phyloP scores from a whole-genome alignment of 2,888 invertebrate species.

The Phalera bucephala region DNA sequence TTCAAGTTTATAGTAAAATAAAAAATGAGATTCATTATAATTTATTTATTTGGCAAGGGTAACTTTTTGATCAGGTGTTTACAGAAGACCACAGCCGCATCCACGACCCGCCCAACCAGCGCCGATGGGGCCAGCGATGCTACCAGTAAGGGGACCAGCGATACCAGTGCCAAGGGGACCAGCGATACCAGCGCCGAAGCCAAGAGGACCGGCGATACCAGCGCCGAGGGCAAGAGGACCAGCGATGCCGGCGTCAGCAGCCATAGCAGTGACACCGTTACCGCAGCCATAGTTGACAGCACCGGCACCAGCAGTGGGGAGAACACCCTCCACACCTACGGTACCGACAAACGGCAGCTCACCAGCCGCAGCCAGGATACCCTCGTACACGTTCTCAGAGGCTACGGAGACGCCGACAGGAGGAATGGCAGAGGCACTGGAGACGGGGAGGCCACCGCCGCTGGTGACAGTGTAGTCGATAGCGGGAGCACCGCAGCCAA shows the following conservation, averaged over 20 bases:
- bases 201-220: background rate
- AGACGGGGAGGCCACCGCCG: slow-evolving; percentile 13
- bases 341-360: slow-evolving; percentile 34
- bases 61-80: too few relatives aligned
- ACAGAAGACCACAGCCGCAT: too few relatives aligned
- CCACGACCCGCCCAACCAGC: too few relatives aligned
- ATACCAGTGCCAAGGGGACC: too few relatives aligned
- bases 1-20: too few relatives aligned
- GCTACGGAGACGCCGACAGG: slow-evolving; percentile 24
- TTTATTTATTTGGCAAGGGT: too few relatives aligned
- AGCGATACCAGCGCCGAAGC: background rate
- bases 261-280: slow-evolving; percentile 3
- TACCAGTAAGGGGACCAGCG: too few relatives aligned
- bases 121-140: too few relatives aligned
- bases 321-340: slow-evolving; percentile 35
- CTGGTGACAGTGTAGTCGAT: too few relatives aligned
- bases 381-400: slow-evolving; percentile 10
- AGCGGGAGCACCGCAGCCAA: background rate
- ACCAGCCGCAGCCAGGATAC: slow-evolving; percentile 14
- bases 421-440: slow-evolving; percentile 23
- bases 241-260: too few relatives aligned
- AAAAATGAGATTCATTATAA: too few relatives aligned
- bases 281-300: slow-evolving; percentile 20
- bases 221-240: background rate
- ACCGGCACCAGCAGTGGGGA: slow-evolving; percentile 35